Evolutionary conservation across 2,888 invertebrate genomes (phyloP).

Genomic region (Nineta flava): DNA sequence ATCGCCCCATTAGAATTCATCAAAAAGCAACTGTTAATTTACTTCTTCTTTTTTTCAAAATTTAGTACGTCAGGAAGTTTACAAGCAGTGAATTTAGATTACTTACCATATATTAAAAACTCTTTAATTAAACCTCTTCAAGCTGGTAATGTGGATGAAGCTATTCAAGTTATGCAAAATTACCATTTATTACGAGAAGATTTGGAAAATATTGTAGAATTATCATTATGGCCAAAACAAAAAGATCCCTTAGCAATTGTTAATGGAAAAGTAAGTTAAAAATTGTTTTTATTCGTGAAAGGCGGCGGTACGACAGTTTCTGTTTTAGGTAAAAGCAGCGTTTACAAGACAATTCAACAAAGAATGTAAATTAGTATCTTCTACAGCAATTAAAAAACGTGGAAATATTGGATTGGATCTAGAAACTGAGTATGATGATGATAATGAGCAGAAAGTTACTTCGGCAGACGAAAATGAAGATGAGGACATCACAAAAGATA

Average conservation of each 20-base stretch:
- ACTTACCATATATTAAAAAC: slow-evolving; percentile 61
- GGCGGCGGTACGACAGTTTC: background rate
- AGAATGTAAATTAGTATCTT: slow-evolving; percentile 58
- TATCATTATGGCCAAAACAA: slow-evolving; percentile 69
- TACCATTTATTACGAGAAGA: slow-evolving; percentile 87
- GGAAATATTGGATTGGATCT: slow-evolving; percentile 41
- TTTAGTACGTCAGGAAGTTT: slow-evolving; percentile 64
- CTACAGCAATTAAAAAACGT: slow-evolving; percentile 43
- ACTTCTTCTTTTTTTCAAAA: no score
- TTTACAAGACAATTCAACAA: slow-evolving; percentile 91
- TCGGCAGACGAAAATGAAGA: slow-evolving; percentile 26
- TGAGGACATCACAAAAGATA: slow-evolving; percentile 52
- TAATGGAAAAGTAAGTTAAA: slow-evolving; percentile 44
- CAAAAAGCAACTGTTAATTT: no score
- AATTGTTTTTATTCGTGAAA: background rate
- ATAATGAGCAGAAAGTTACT: slow-evolving; percentile 26
- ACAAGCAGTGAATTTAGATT: slow-evolving; percentile 73
- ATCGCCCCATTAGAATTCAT: background rate
- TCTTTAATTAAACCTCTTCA: slow-evolving; percentile 62
- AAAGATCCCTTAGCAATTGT: slow-evolving; percentile 62
- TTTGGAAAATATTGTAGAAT: slow-evolving; percentile 72
- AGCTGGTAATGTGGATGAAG: slow-evolving; percentile 45
- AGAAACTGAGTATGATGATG: slow-evolving; percentile 22
- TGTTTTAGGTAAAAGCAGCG: slow-evolving; percentile 68
- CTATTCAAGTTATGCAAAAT: slow-evolving; percentile 58